Base-by-base conservation (phyloP, 1,140 invertebrate species). In the Ostrea edulis region DNA sequence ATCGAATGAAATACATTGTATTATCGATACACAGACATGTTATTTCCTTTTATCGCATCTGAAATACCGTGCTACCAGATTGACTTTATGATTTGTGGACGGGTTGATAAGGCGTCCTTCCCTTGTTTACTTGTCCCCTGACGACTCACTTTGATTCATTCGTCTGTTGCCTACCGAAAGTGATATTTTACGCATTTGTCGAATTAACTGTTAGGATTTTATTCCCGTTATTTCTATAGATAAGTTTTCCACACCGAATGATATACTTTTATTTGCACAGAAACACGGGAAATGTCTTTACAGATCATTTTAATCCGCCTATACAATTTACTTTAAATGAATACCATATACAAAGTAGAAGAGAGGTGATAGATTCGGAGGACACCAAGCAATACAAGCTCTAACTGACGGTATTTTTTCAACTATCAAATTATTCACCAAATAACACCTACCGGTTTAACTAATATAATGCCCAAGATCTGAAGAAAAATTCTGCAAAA, bases 71-170 rank as follows among this genome's bases (percentile, higher is more conserved):
- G 29, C 68, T 77, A 14, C 11, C 25, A 35, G 68, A 35, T 12
- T 77, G 68, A 77, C 68, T 77, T 77, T 77, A 35, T 77, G 68
- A 77, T 25, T 71, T 71, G 65, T 71, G 65, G n/a, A 29, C 29
- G 22, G 29, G 29, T 77, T 77, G 68, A 77, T 35, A 77, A 68
- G 29, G 29, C 29, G 25, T 14, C 68, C 7, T 25, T 77, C 68
- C 68, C 25, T 35, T 77, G 29, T 77, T 77, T 22, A 77, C 68
- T 14, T 22, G 25, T 14, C 5, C 68, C 25, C 22, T 35, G 25
- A 29, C 68, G 68, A 77, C 68, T 77, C 35, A 25, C 68, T 4
- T 77, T 25, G 25, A 77, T 77, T 25, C 29, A 29, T 44, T 0
- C 25, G 29, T 17, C 25, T 77, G 22, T 8, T 77, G 68, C 25